Conservation (phyloP, 2,888 invertebrate species). For the Tinea pellionella region DNA sequence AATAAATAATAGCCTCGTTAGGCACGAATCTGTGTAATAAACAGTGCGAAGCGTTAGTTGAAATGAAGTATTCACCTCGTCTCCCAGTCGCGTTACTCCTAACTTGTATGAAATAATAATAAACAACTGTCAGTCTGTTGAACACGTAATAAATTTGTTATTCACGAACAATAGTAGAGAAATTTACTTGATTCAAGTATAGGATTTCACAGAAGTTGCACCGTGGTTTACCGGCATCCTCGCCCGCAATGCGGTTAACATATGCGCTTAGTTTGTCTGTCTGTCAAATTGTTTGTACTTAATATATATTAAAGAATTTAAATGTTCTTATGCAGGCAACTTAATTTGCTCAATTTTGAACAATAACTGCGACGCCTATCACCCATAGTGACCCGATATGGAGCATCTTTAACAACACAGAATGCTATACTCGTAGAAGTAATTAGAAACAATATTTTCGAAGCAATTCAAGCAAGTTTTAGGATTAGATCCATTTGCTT, state of each 20-base stretch:
- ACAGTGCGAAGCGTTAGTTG: neutral
- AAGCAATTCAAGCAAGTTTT: no score
- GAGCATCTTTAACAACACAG: no score
- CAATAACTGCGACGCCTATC: no score
- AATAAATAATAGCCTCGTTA: neutral
- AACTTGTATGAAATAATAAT: slow-evolving; percentile 5
- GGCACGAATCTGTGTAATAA: neutral
- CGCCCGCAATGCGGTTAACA: slow-evolving; percentile 31
- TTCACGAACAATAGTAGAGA: slow-evolving; percentile 1
- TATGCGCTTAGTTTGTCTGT: slow-evolving; percentile 20
- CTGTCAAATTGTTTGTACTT: neutral
- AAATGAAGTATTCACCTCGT: neutral
- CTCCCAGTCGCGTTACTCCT: neutral
- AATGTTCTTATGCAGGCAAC: no score
- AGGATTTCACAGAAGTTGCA: slow-evolving; percentile 10
- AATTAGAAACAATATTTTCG: no score
- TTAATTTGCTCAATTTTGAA: no score
- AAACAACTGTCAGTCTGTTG: slow-evolving; percentile 7
- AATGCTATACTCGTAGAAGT: no score
- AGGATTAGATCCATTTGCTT: no score
- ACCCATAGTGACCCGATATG: no score
- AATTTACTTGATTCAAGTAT: neutral
- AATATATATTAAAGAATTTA: neutral
- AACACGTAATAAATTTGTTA: slow-evolving; percentile 10
- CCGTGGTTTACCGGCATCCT: slow-evolving; percentile 9